These are phyloP conservation scores for Cenopis cana DNA, from an alignment of 2,888 invertebrate genomes.

Conservation along the genomic window DNA sequence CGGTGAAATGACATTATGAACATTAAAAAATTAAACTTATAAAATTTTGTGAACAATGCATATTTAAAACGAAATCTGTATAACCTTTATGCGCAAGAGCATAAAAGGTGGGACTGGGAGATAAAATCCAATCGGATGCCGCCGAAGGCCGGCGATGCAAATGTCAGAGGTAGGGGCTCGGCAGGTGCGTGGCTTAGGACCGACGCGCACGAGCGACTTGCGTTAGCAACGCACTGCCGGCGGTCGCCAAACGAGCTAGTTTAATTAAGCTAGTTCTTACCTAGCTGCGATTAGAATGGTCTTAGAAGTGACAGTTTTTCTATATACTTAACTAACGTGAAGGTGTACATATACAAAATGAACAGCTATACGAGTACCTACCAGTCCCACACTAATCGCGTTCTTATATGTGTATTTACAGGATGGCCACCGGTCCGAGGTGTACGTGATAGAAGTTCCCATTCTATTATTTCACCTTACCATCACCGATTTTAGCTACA, in stretches of 20 bases:
- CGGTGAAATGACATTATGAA: neutral
- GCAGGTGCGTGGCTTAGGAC: conserved; percentile 39
- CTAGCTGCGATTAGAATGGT: no score
- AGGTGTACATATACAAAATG: no score
- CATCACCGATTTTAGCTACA: neutral
- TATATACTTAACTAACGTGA: no score
- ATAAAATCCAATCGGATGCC: conserved; percentile 41
- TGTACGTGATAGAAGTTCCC: no score
- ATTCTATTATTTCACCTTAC: neutral
- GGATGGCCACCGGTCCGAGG: no score
- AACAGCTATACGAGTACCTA: no score
- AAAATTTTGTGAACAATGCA: conserved; percentile 7
- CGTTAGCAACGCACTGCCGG: neutral
- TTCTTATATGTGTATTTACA: no score
- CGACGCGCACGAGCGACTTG: conserved; percentile 24
- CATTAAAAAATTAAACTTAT: neutral
- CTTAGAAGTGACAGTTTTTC: no score
- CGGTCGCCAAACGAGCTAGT: neutral
- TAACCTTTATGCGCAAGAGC: conserved; percentile 37
- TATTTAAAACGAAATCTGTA: conserved; percentile 24
- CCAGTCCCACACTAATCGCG: no score
- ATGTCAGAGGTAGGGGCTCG: conserved; percentile 44
- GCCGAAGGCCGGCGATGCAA: conserved; percentile 43
- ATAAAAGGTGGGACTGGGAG: conserved; percentile 34
- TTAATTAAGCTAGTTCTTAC: neutral